phyloP scores from a whole-genome alignment of 2,888 invertebrate species.

The Lymantria monacha region DNA sequence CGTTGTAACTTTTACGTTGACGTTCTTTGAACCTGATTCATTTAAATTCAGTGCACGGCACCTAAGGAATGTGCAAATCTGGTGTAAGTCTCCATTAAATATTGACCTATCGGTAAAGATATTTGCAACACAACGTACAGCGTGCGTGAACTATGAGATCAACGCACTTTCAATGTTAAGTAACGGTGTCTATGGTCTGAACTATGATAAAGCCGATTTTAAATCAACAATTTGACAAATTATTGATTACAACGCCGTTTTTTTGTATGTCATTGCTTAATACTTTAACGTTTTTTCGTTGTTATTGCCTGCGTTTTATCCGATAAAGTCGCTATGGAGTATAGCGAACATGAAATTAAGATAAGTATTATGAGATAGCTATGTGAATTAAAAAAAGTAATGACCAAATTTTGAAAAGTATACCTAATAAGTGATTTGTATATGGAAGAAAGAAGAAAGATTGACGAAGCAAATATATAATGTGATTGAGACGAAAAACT shows the following conservation, averaged over 20 bases:
- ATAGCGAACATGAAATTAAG: too few relatives aligned
- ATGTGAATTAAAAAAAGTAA: too few relatives aligned
- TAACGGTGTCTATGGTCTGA: constrained; percentile 48
- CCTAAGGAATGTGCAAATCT: constrained; percentile 1
- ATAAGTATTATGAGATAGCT: too few relatives aligned
- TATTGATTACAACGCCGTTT: constrained; percentile 1
- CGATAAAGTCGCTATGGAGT: too few relatives aligned
- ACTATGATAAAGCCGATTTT: constrained; percentile 31
- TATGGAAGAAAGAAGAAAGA: too few relatives aligned
- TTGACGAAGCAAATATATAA: too few relatives aligned
- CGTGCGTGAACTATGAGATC: constrained; percentile 56
- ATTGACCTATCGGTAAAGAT: constrained; percentile 54
- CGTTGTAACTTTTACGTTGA: constrained; percentile 5
- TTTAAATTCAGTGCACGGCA: constrained; percentile 26
- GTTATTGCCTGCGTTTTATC: too few relatives aligned
- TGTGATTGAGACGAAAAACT: too few relatives aligned
- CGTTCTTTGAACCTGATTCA: constrained; percentile 18
- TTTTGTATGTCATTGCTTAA: too few relatives aligned
- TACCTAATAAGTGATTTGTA: too few relatives aligned
- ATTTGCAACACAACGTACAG: constrained; percentile 4
- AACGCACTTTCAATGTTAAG: constrained; percentile 61
- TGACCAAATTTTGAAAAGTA: too few relatives aligned
- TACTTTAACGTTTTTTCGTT: too few relatives aligned
- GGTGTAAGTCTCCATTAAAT: constrained; percentile 43
- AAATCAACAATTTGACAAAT: constrained; percentile 26